Evolutionary conservation across 53 echinoderm and acorn worm species (phyloP).

Genomic region (Antedon mediterranea): DNA sequence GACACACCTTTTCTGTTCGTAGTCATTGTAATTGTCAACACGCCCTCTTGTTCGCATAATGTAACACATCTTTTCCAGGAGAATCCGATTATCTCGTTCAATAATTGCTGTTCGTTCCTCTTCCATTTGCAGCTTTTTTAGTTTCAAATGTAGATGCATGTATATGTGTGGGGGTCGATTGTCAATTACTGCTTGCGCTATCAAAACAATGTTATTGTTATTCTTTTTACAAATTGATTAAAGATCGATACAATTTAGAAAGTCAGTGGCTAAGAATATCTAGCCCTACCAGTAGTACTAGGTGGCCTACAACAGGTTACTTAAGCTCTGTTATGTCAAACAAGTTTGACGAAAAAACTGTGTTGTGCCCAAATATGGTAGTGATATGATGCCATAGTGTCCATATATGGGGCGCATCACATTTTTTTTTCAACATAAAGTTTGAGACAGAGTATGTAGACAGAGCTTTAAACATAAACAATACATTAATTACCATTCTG

Average conservation of each 20-base stretch:
- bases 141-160: slow-evolving; percentile 86
- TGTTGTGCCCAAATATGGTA: no score
- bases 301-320: no score
- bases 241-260: no score
- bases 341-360: background rate
- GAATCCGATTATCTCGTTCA: slow-evolving; percentile 85
- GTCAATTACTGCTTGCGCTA: slow-evolving; percentile 85
- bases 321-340: background rate
- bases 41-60: slow-evolving; percentile 84
- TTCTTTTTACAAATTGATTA: no score
- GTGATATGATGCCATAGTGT: no score
- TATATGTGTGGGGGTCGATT: slow-evolving; percentile 88
- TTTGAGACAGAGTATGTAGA: background rate
- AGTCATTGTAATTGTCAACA: slow-evolving; percentile 86
- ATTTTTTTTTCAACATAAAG: background rate
- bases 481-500: slow-evolving; percentile 48
- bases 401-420: no score
- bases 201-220: no score
- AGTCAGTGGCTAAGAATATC: no score
- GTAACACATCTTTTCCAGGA: slow-evolving; percentile 92
- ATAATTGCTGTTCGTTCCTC: slow-evolving; percentile 78
- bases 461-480: background rate
- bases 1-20: slow-evolving; percentile 66
- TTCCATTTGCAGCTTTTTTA: slow-evolving; percentile 97
- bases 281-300: no score